Evolutionary conservation across 2,888 invertebrate genomes (phyloP).

Genomic region (Nycteola revayana): DNA sequence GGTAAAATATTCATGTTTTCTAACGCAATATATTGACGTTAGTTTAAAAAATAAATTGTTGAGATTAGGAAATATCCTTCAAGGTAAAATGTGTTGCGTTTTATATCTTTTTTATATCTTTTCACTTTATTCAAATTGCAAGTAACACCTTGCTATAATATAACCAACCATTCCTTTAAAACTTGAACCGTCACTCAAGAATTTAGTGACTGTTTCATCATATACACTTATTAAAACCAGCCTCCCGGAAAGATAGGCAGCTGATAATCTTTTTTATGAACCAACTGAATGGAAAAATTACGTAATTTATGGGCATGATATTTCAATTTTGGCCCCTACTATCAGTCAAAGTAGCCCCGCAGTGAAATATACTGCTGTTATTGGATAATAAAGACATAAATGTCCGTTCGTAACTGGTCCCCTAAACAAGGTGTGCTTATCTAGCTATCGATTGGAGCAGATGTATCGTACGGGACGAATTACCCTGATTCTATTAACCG

Average conservation of each 20-base stretch:
- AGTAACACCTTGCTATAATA: too few species aligned
- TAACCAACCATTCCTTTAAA: background rate
- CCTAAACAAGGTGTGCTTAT: constrained; percentile 59
- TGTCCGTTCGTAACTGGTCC: constrained; percentile 40
- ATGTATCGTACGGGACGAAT: constrained; percentile 52
- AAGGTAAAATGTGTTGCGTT: too few species aligned
- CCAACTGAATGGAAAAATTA: constrained; percentile 19
- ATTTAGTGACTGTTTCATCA: too few species aligned
- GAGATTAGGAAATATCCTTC: too few species aligned
- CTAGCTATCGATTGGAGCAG: constrained; percentile 58
- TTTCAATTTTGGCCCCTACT: constrained; percentile 44
- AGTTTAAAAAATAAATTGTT: too few species aligned
- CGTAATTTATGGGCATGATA: constrained; percentile 33
- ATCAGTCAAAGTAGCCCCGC: constrained; percentile 44
- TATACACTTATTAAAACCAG: background rate
- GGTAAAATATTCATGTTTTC: too few species aligned
- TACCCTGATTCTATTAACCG: constrained; percentile 58
- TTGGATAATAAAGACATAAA: constrained; percentile 63
- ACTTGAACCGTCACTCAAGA: too few species aligned
- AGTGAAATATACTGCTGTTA: constrained; percentile 50
- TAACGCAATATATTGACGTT: too few species aligned
- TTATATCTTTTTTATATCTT: too few species aligned
- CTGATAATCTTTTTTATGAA: constrained; percentile 14
- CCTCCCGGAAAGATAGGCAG: constrained; percentile 8
- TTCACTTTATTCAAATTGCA: too few species aligned